These are phyloP conservation scores for Pachypsylla venusta DNA, from an alignment of 1,140 invertebrate genomes.

Conservation along the genomic window DNA sequence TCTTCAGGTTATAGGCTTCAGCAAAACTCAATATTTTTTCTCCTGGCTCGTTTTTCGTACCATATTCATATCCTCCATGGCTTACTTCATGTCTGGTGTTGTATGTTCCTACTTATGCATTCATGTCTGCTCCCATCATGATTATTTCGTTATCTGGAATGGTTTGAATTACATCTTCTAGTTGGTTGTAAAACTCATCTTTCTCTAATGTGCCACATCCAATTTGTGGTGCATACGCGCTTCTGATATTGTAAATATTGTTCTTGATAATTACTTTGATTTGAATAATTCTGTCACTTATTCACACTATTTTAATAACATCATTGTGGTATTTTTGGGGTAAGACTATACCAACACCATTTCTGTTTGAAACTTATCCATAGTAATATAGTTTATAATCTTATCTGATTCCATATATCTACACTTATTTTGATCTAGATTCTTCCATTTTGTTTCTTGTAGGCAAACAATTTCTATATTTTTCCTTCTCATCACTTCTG, in stretches of 20 bases:
- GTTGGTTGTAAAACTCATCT: not conserved
- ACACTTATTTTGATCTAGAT: not conserved
- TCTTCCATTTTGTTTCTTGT: constrained; percentile 6
- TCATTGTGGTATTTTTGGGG: not conserved
- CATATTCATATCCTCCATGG: not conserved
- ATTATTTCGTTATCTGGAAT: not conserved
- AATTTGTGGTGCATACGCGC: constrained; percentile 8
- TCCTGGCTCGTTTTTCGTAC: not conserved
- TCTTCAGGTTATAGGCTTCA: not conserved
- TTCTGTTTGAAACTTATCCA: not conserved
- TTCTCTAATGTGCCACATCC: not conserved
- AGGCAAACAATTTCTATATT: not conserved
- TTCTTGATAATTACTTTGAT: not conserved
- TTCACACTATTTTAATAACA: not conserved
- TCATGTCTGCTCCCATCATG: not conserved
- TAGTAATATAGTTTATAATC: constrained; percentile 9
- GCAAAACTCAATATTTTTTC: not conserved
- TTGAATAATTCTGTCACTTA: not conserved
- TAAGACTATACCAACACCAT: not conserved
- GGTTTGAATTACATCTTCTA: not conserved
- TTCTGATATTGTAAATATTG: not conserved
- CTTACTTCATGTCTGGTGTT: not conserved
- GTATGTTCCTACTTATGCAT: not conserved
- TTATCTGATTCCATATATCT: constrained; percentile 2
- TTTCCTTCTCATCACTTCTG: constrained; percentile 2